phyloP scores from a whole-genome alignment of 2,113 vertebrate genomes.

The Mionectes macconnelli region DNA sequence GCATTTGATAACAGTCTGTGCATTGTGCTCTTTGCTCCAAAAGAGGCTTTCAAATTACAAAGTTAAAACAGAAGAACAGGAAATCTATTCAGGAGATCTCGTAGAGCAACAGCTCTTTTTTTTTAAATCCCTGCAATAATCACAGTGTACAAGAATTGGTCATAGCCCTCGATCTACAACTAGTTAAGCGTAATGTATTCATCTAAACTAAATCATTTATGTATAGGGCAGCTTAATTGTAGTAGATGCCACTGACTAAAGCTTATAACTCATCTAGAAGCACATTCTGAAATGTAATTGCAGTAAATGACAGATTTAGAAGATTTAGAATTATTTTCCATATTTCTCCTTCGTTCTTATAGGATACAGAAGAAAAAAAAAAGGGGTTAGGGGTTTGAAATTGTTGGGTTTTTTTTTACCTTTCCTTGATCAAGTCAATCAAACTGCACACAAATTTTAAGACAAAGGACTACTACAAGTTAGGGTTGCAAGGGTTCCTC shows the following conservation, averaged over 20 bases:
- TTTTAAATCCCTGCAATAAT: not conserved
- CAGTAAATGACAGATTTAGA: not conserved
- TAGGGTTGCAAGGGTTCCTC: not conserved
- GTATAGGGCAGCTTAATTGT: not conserved
- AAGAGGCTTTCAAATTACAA: not conserved
- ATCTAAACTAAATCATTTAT: not conserved
- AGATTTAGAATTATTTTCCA: not conserved
- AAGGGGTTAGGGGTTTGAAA: not conserved
- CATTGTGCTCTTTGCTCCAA: not conserved
- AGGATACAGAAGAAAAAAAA: not conserved
- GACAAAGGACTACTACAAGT: not conserved
- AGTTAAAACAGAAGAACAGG: constrained; percentile 23
- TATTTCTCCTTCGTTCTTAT: not conserved
- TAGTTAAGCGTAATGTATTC: not conserved
- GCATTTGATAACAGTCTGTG: constrained; percentile 40
- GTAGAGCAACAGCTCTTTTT: not conserved
- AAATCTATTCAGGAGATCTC: not conserved
- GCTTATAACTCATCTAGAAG: not conserved
- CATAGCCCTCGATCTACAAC: not conserved
- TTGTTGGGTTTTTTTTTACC: not conserved
- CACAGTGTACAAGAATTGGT: not conserved
- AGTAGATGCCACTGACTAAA: not conserved
- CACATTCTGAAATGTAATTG: not conserved
- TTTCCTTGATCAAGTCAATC: not conserved
- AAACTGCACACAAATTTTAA: not conserved